Evolutionary conservation across 2,797 vertebrate genomes (phyloP).

Genomic region (Darevskia nairensis): DNA sequence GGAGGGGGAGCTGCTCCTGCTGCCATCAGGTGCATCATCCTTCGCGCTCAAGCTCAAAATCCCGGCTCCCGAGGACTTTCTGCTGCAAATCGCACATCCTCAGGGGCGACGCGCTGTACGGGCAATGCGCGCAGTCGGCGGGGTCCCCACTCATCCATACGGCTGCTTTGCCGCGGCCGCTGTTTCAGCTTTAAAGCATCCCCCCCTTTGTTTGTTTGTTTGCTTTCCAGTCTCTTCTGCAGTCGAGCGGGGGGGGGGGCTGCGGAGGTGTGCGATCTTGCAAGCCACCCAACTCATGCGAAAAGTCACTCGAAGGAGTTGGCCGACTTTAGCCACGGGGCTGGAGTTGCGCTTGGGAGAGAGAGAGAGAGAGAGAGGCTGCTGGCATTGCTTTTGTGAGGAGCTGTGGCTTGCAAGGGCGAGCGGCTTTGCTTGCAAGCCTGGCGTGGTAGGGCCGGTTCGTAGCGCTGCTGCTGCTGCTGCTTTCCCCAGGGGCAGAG

Average conservation of each 20-base stretch:
- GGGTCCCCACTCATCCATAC: not conserved
- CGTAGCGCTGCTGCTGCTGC: not conserved
- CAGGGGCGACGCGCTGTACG: not conserved
- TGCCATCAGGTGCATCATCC: not conserved
- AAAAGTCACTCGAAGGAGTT: not conserved
- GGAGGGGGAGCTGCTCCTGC: not conserved
- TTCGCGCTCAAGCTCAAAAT: not conserved
- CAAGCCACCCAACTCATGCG: not conserved
- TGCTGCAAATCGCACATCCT: not conserved
- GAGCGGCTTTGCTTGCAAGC: not conserved
- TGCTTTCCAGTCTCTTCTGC: not conserved
- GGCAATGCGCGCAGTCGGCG: not conserved
- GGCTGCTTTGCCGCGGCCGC: not conserved
- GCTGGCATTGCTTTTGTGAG: not conserved
- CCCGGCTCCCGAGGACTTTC: not conserved
- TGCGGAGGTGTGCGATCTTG: not conserved
- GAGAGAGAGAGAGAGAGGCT: fast-evolving
- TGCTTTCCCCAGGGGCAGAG: too few relatives aligned
- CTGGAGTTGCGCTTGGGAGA: not conserved
- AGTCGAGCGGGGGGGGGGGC: not conserved
- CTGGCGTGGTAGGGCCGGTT: not conserved
- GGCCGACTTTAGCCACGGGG: not conserved
- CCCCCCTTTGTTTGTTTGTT: not conserved
- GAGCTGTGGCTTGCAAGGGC: not conserved
- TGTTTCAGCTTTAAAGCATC: too few relatives aligned